Percentiles rank a stretch among this genome's conserved stretches.
Evolutionary conservation across 2,113 vertebrate species (phyloP).

Genomic region (Gadus chalcogrammus): DNA sequence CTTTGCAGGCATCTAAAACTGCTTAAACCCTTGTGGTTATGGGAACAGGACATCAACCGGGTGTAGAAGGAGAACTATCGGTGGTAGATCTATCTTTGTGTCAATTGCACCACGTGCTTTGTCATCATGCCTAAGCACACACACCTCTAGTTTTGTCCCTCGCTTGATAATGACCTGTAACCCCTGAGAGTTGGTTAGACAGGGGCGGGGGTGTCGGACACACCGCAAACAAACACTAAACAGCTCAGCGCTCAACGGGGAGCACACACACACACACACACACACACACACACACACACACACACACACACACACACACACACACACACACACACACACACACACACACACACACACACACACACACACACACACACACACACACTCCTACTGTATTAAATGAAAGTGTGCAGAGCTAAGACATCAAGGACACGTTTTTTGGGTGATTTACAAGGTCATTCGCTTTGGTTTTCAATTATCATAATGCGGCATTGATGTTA

Average conservation of each 20-base stretch:
- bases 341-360: not conserved
- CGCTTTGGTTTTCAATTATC: too few relatives aligned
- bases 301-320: not conserved
- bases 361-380: not conserved
- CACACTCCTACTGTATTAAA: constrained; percentile 12
- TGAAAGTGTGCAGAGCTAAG: too few relatives aligned
- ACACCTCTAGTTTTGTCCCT: constrained; percentile 57
- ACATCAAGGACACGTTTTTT: too few relatives aligned
- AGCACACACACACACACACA: constrained; percentile 36
- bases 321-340: constrained; percentile 41
- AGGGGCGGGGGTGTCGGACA: constrained; percentile 18
- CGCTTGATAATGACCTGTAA: constrained; percentile 65
- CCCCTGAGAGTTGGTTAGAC: constrained; percentile 42
- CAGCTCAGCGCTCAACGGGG: constrained; percentile 54
- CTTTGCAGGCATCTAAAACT: too few relatives aligned
- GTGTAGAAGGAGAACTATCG: too few relatives aligned
- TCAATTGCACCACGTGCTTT: constrained; percentile 9
- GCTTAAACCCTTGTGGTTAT: too few relatives aligned
- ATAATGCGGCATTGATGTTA: too few relatives aligned
- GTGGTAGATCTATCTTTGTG: constrained; percentile 12
- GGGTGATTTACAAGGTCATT: too few relatives aligned
- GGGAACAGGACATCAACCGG: too few relatives aligned
- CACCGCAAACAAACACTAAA: constrained; percentile 70
- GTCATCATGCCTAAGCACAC: constrained; percentile 41
- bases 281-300: not conserved